Evolutionary conservation across 2,888 invertebrate species (phyloP), one percentile per base, ranked within the genome.

Genomic region (Lithophane socia): DNA sequence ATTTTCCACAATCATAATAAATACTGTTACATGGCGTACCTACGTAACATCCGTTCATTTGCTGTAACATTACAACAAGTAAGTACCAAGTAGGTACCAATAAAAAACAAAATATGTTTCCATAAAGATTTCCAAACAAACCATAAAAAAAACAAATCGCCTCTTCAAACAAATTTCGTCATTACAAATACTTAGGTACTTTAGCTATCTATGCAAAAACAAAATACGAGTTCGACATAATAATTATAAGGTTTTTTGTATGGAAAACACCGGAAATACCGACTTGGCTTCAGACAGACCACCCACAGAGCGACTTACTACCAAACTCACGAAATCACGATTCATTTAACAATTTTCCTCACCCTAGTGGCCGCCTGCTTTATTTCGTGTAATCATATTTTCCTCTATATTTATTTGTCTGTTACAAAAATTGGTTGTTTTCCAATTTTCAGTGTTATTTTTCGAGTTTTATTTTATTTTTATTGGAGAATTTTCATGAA

Each of bases 251-350:
- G 0, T 29, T 58, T 24, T 24, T 24, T 58, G 2, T 58, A 24
- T 58, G 7, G 24, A 24, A 24, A 58, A 58, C 24, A 54, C 60
- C 42, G 69, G 42, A 58, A 58, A 58, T 16, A 24, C 58, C 24
- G 24, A 13, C 56, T 56, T n/a, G 56, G n/a, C 85, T 84, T 79
- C 79, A 66, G 69, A 64, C 78, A 75, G 73, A 84, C 90, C 91
- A 80, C 93, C 93, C 89, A 90, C 91, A 83, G 92, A 52, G 93
- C 90, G 91, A 92, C 90, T 93, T 92, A 93, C 92, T 85, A 87
- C 88, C 86, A 82, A 79, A 79, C 91, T 89, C 89, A 92, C 77
- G 42, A 74, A 81, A 64, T 81, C 75, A 44, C 93, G 93, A 92
- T 91, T 93, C 93, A 93, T 94, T 94, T 92, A 92, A 90, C 92